These are phyloP conservation scores for Cheilosia scutellata DNA, from an alignment of 2,888 invertebrate genomes.

Conservation along the genomic window DNA sequence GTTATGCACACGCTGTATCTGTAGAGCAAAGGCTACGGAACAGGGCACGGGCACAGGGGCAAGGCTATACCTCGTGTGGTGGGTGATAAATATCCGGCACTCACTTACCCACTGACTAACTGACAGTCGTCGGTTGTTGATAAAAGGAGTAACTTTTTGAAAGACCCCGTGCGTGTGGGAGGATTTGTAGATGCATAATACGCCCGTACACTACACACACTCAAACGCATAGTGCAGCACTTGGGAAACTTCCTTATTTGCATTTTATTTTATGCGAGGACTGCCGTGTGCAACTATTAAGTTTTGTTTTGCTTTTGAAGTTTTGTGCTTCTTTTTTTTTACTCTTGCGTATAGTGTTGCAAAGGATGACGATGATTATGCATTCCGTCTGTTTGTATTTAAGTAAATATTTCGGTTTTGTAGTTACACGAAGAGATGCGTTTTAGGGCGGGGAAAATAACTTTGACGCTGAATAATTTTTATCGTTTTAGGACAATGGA, in stretches of 20 bases:
- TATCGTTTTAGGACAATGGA: not conserved
- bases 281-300: conserved; percentile 46
- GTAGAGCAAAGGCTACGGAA: not conserved
- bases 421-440: conserved; percentile 13
- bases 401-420: conserved; percentile 41
- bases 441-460: conserved; percentile 1
- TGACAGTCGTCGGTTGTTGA: conserved; percentile 24
- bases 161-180: conserved; percentile 46
- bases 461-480: conserved; percentile 27
- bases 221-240: conserved; percentile 7
- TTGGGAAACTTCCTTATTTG: conserved; percentile 61
- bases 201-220: conserved; percentile 2
- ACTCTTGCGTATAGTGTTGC: not conserved
- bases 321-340: not conserved
- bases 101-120: conserved; percentile 26
- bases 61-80: conserved; percentile 14
- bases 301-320: conserved; percentile 35
- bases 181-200: conserved; percentile 44
- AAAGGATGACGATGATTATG: conserved; percentile 21
- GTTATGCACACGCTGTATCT: conserved; percentile 37
- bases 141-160: conserved; percentile 51
- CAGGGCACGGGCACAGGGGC: not conserved
- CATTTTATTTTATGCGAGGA: conserved; percentile 53
- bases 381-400: conserved; percentile 23
- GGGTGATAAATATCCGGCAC: conserved; percentile 46